phyloP scores from a whole-genome alignment of 92 coral and sea anemone species.

The Desmophyllum pertusum region DNA sequence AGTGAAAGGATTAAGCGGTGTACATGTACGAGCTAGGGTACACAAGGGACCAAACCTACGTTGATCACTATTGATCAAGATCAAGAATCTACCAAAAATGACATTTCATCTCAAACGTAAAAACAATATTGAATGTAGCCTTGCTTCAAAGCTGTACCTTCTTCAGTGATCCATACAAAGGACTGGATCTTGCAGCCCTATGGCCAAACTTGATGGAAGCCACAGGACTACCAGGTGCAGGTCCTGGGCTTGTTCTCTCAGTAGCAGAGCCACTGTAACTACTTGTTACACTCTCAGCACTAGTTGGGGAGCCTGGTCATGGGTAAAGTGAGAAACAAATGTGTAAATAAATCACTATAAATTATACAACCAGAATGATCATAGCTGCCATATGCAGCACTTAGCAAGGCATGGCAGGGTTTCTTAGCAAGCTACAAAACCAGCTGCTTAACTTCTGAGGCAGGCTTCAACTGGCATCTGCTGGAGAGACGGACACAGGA shows the following conservation, averaged over 20 bases:
- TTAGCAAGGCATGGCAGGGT: too few relatives aligned
- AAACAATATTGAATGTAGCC: background rate
- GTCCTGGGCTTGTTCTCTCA: conserved; percentile 81
- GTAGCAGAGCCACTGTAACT: conserved; percentile 64
- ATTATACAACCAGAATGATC: too few relatives aligned
- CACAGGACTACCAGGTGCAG: conserved; percentile 93
- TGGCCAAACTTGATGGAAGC: conserved; percentile 78
- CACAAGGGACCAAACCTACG: too few relatives aligned
- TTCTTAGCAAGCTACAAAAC: too few relatives aligned
- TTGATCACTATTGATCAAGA: too few relatives aligned
- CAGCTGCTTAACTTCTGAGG: too few relatives aligned
- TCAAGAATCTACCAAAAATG: too few relatives aligned
- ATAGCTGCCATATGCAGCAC: background rate
- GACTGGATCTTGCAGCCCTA: conserved; percentile 68
- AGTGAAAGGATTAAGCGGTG: too few relatives aligned
- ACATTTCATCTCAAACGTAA: background rate
- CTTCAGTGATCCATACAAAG: conserved; percentile 87
- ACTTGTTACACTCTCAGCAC: conserved; percentile 92
- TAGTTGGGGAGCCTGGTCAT: conserved; percentile 88
- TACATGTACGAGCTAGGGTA: too few relatives aligned
- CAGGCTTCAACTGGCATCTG: too few relatives aligned
- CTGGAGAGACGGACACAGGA: too few relatives aligned
- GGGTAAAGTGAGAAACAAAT: background rate
- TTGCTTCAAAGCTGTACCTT: conserved; percentile 59
- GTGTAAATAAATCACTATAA: background rate